A percentile compares a stretch with the other conserved stretches of the same genome.
Conservation (phyloP, 2,888 invertebrate species). For the Poecilobothrus nobilitatus region DNA sequence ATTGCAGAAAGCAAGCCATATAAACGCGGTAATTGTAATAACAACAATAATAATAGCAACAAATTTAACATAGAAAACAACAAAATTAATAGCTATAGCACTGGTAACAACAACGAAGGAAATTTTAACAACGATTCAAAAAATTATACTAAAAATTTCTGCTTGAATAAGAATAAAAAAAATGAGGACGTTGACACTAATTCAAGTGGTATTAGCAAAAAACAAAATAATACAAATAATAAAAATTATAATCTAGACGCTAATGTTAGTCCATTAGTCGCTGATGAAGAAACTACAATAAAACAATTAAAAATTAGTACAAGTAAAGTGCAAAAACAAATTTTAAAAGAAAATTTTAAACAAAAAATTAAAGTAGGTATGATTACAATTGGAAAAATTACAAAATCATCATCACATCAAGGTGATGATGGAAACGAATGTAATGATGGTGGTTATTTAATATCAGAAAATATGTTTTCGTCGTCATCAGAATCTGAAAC, state of each 20-base stretch:
- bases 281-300: neutral
- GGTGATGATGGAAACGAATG: too few relatives aligned
- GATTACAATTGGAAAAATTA: constrained; percentile 28
- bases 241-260: neutral
- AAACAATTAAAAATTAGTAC: neutral
- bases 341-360: constrained; percentile 15
- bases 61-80: neutral
- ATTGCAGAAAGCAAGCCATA: neutral
- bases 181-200: constrained; percentile 2
- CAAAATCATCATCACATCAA: constrained; percentile 13
- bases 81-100: neutral
- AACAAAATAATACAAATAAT: neutral
- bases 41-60: too few relatives aligned
- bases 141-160: neutral
- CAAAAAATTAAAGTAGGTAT: constrained; percentile 22
- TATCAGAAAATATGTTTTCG: constrained; percentile 50
- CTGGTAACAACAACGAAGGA: neutral
- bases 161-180: neutral
- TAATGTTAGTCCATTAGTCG: neutral
- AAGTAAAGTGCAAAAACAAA: constrained; percentile 4
- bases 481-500: constrained; percentile 47
- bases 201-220: neutral
- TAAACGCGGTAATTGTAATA: neutral
- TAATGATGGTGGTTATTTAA: constrained; percentile 39
- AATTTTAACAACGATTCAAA: neutral